These are phyloP conservation scores for Bombus confusus DNA, from an alignment of 1,140 invertebrate species.

Conservation along the genomic window DNA sequence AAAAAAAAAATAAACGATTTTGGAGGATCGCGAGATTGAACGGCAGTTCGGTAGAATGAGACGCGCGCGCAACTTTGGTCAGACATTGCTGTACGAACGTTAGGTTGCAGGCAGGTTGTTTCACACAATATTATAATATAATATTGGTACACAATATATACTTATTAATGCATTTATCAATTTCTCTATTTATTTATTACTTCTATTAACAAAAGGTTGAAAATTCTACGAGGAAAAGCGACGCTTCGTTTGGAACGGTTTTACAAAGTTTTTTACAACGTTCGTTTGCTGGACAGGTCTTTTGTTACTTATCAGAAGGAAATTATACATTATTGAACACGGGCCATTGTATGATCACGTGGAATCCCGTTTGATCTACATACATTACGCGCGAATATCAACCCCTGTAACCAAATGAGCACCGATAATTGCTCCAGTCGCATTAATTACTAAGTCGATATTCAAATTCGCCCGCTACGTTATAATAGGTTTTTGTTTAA, in stretches of 20 bases:
- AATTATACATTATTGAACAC: conserved; percentile 13
- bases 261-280: neutral
- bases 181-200: too few relatives aligned
- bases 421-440: conserved; percentile 26
- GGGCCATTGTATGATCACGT: neutral
- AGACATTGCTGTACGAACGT: too few relatives aligned
- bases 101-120: too few relatives aligned
- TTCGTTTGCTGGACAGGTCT: neutral
- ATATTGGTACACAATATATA: too few relatives aligned
- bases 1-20: too few relatives aligned
- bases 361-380: conserved; percentile 15
- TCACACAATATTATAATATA: too few relatives aligned
- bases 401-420: conserved; percentile 27
- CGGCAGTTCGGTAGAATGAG: too few relatives aligned
- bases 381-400: conserved; percentile 22
- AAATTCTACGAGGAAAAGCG: too few relatives aligned
- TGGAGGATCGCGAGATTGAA: too few relatives aligned
- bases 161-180: too few relatives aligned
- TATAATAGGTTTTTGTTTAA: conserved; percentile 37
- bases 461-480: conserved; percentile 12
- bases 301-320: conserved; percentile 1
- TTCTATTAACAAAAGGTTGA: too few relatives aligned
- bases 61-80: too few relatives aligned
- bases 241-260: neutral
- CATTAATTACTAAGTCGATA: conserved; percentile 35